These are phyloP conservation scores for Lucilia cuprina DNA, from an alignment of 1,140 invertebrate genomes.

Conservation along the genomic window DNA sequence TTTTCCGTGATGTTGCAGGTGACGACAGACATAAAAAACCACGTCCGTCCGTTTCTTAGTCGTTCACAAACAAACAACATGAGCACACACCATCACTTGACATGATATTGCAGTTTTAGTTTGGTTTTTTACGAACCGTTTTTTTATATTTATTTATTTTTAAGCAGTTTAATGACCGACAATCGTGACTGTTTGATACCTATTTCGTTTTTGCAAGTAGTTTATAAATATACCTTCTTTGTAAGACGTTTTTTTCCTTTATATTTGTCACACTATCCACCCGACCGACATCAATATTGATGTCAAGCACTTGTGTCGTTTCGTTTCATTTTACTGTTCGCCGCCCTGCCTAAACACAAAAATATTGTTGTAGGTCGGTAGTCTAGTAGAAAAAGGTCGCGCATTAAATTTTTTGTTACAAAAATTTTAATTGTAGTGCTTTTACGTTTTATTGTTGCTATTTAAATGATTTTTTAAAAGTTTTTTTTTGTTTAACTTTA, in stretches of 20 bases:
- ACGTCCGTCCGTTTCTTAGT: background rate
- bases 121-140: background rate
- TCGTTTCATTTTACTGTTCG: too few species aligned
- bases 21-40: background rate
- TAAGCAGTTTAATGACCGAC: constrained; percentile 13
- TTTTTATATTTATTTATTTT: background rate
- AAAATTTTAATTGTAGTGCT: too few species aligned
- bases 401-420: too few species aligned
- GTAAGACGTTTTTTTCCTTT: background rate
- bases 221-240: background rate
- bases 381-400: too few species aligned
- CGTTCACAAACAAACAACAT: too few species aligned
- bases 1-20: background rate
- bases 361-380: too few species aligned
- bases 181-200: background rate
- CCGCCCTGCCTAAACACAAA: too few species aligned
- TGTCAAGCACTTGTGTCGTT: too few species aligned
- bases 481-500: too few species aligned
- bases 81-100: background rate
- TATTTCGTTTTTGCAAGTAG: background rate
- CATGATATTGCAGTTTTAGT: background rate
- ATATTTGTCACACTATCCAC: background rate
- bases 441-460: too few species aligned
- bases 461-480: too few species aligned
- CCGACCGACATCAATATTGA: too few species aligned